phyloP scores from a whole-genome alignment of 2,113 vertebrate genomes.

The Alectura lathami region DNA sequence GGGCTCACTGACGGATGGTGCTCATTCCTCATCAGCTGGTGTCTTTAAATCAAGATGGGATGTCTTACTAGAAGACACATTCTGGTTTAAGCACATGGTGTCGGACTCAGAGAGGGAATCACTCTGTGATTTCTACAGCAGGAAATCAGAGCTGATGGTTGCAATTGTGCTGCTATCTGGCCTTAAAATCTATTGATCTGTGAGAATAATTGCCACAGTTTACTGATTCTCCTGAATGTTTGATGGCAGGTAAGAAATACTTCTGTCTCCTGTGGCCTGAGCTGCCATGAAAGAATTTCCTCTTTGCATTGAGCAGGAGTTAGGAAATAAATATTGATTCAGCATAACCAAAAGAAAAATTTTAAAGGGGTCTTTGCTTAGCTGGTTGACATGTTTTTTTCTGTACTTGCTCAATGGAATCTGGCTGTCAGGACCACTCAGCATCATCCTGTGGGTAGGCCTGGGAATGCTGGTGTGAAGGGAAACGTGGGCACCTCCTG shows the following conservation, averaged over 20 bases:
- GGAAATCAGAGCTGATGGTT: not conserved
- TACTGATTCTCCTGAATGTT: not conserved
- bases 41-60: not conserved
- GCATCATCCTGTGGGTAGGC: not conserved
- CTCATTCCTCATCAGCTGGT: not conserved
- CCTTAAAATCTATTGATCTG: constrained; percentile 31
- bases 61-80: not conserved
- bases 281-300: constrained; percentile 2
- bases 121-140: rapidly evolving
- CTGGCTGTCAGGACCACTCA: not conserved
- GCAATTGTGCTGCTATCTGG: not conserved
- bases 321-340: not conserved
- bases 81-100: not conserved
- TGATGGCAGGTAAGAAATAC: not conserved
- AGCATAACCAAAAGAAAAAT: not conserved
- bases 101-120: not conserved
- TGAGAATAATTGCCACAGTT: constrained; percentile 28
- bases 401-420: not conserved
- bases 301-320: not conserved
- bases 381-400: not conserved
- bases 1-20: not conserved
- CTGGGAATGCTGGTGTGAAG: not conserved
- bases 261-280: not conserved
- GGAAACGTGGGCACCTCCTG: not conserved
- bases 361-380: not conserved